Evolutionary conservation across 2,113 vertebrate genomes (phyloP).

Genomic region (Gorsachius goisagi): DNA sequence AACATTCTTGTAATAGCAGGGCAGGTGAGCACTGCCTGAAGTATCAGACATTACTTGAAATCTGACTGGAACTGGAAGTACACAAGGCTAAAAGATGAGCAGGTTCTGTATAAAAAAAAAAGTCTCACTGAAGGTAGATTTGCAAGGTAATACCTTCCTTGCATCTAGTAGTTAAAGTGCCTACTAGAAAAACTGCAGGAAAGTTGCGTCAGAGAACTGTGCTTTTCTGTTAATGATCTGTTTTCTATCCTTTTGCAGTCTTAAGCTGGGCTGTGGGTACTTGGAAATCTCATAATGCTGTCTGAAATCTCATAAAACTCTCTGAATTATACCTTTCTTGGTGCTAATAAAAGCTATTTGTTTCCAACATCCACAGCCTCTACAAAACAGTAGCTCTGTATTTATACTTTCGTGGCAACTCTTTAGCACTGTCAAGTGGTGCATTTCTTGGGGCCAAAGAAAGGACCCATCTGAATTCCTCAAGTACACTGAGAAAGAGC

Average conservation of each 20-base stretch:
- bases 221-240: background rate
- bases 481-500: background rate
- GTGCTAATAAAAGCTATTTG: background rate
- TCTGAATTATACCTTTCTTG: background rate
- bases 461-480: background rate
- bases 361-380: background rate
- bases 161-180: background rate
- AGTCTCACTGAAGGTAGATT: background rate
- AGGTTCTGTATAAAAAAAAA: background rate
- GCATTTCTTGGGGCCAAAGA: background rate
- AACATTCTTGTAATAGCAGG: background rate
- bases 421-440: background rate
- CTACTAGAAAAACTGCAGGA: background rate
- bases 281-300: background rate
- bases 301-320: too few relatives aligned
- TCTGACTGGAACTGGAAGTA: background rate
- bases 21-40: background rate
- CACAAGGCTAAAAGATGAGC: background rate
- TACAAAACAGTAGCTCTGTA: background rate
- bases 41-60: background rate
- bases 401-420: background rate
- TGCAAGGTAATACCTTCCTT: background rate
- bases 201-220: background rate
- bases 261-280: background rate
- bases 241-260: background rate